Percentiles rank a stretch among this genome's conserved stretches.
Evolutionary conservation across 2,797 vertebrate species (phyloP).

Genomic region (Typhlichthys eigenmanni): DNA sequence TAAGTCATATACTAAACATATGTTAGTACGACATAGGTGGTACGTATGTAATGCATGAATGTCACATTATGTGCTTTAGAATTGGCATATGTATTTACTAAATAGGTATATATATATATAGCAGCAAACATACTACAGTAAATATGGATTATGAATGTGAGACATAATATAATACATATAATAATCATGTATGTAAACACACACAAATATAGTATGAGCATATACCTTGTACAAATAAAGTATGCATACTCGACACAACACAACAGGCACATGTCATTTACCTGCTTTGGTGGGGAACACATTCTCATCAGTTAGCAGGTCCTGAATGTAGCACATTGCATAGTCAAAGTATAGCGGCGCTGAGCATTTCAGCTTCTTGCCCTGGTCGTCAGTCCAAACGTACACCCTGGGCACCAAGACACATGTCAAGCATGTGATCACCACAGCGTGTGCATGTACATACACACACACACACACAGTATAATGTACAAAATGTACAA

Average conservation of each 20-base stretch:
- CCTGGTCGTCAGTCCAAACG: constrained; percentile 79
- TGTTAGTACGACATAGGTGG: too few species aligned
- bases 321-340: constrained; percentile 81
- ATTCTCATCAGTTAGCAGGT: constrained; percentile 78
- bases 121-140: too few species aligned
- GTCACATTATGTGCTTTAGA: too few species aligned
- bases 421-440: constrained; percentile 2
- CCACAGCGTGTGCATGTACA: not conserved
- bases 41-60: too few species aligned
- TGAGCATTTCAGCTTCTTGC: constrained; percentile 80
- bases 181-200: not conserved
- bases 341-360: constrained; percentile 82
- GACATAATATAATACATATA: too few species aligned
- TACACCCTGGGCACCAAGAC: constrained; percentile 66
- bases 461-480: not conserved
- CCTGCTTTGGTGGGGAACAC: constrained; percentile 81
- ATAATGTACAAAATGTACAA: not conserved
- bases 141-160: too few species aligned
- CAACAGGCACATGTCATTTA: constrained; percentile 20
- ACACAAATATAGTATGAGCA: not conserved
- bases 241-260: not conserved
- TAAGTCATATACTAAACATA: too few species aligned
- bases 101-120: too few species aligned
- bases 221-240: not conserved
- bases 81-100: too few species aligned